These are phyloP conservation scores for Carollia perspicillata DNA, from an alignment of 2,113 vertebrate species.

Conservation along the genomic window DNA sequence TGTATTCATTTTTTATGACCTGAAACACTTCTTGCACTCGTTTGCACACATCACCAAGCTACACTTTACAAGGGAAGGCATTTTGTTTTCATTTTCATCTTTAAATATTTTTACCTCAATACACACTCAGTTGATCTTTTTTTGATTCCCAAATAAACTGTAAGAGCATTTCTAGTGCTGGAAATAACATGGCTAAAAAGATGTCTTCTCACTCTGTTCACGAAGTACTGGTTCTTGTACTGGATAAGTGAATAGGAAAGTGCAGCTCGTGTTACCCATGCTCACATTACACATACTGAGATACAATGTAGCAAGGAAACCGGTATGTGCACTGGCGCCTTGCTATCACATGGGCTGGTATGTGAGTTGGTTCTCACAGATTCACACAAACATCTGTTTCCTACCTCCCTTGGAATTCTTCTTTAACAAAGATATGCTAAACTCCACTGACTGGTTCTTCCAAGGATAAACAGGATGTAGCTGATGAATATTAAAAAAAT, in stretches of 20 bases:
- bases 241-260: neutral
- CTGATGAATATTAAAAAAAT: neutral
- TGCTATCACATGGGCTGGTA: neutral
- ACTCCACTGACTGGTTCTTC: neutral
- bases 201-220: neutral
- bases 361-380: neutral
- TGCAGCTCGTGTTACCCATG: neutral
- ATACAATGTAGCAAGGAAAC: neutral
- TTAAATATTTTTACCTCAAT: constrained; percentile 46
- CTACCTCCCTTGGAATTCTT: neutral
- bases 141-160: constrained; percentile 34
- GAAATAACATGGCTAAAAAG: neutral
- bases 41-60: neutral
- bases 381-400: neutral
- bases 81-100: neutral
- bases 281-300: neutral
- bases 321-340: fast-evolving
- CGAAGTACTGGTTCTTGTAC: neutral
- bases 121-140: constrained; percentile 52
- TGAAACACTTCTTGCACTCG: neutral
- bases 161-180: neutral
- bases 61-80: neutral
- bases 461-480: neutral
- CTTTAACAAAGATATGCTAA: neutral
- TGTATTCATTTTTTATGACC: constrained; percentile 18